A percentile compares a stretch with the other conserved stretches of the same genome.
Conservation (phyloP, 2,113 vertebrate species). For the Coptodon rendalli region DNA sequence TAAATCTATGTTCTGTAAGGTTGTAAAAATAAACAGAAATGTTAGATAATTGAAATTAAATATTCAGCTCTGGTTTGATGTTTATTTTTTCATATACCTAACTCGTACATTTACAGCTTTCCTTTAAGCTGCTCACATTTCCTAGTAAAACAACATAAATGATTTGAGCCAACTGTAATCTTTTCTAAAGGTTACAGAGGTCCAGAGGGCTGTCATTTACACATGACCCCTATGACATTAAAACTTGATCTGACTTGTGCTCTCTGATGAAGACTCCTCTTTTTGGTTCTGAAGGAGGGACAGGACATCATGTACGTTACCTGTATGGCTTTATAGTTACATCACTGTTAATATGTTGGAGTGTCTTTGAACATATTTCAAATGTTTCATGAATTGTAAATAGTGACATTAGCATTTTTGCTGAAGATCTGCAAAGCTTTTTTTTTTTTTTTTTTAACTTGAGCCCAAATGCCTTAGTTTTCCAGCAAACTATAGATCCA, state of each 20-base stretch:
- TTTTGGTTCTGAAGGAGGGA: constrained; percentile 79
- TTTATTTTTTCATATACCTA: constrained; percentile 24
- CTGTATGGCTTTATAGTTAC: neutral
- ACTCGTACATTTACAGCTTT: constrained; percentile 37
- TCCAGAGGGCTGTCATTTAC: constrained; percentile 74
- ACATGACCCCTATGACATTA: neutral
- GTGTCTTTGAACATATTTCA: neutral
- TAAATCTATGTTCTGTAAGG: constrained; percentile 45
- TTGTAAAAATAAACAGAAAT: constrained; percentile 48
- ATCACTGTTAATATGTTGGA: neutral
- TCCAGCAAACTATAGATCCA: neutral
- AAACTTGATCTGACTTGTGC: constrained; percentile 47
- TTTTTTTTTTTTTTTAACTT: neutral
- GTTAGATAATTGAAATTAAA: constrained; percentile 44
- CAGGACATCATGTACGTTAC: neutral
- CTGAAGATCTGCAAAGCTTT: neutral
- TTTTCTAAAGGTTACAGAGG: neutral
- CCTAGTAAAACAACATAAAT: neutral
- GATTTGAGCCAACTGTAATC: neutral
- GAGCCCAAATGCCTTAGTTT: constrained; percentile 62
- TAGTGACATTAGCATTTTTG: constrained; percentile 5
- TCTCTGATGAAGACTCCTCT: constrained; percentile 80
- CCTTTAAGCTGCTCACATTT: constrained; percentile 30
- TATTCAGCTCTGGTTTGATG: neutral
- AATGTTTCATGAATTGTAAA: constrained; percentile 6